Percentiles rank a stretch among this genome's conserved stretches.
These are phyloP conservation scores for Clarias batrachus DNA, from an alignment of 2,113 vertebrate genomes.

Conservation along the genomic window DNA sequence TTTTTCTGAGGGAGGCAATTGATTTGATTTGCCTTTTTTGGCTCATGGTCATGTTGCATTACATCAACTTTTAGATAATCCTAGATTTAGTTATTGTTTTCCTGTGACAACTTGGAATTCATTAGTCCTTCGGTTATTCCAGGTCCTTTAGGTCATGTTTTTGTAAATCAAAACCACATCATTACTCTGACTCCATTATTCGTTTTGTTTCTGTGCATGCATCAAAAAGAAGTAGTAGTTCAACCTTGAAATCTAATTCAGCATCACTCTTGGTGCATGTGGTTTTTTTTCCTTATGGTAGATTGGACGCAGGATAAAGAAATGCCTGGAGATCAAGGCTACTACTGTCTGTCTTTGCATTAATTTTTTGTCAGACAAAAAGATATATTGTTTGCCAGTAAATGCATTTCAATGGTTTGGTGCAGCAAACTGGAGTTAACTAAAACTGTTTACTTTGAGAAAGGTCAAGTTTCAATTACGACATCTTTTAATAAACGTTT, in stretches of 20 bases:
- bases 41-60: not conserved
- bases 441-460: not conserved
- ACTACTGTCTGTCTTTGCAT: not conserved
- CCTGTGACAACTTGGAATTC: not conserved
- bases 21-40: not conserved
- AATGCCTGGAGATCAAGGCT: not conserved
- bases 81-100: not conserved
- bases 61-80: not conserved
- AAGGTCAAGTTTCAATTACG: not conserved
- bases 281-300: not conserved
- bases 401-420: not conserved
- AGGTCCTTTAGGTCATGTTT: constrained; percentile 17
- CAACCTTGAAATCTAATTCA: not conserved
- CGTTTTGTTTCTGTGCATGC: not conserved
- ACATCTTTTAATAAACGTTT: not conserved
- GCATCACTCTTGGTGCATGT: not conserved
- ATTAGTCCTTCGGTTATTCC: not conserved
- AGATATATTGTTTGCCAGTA: not conserved
- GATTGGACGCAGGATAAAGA: not conserved
- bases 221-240: not conserved
- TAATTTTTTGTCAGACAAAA: not conserved
- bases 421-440: not conserved
- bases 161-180: constrained; percentile 2
- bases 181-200: not conserved
- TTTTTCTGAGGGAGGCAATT: not conserved